Evolutionary conservation across 2,797 vertebrate genomes (phyloP).

Genomic region (Onychomys arenicola): DNA sequence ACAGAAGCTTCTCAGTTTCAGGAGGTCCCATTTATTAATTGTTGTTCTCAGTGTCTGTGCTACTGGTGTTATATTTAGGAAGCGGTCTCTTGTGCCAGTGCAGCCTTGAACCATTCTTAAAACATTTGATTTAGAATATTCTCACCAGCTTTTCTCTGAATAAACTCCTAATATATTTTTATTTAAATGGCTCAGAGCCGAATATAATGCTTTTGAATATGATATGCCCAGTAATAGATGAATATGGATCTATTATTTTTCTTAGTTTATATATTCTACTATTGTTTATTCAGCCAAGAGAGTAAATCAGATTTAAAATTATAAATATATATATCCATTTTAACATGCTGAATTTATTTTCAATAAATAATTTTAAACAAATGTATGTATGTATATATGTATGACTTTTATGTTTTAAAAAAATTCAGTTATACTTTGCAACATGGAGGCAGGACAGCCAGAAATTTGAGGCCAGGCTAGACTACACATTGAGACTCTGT

Average conservation of each 20-base stretch:
- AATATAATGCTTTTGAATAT: neutral
- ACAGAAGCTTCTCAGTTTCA: no score
- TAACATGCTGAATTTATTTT: constrained; percentile 58
- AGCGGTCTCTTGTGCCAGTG: no score
- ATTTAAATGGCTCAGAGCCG: constrained; percentile 11
- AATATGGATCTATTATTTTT: neutral
- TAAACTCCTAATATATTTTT: neutral
- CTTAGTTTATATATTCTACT: neutral
- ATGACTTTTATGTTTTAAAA: neutral
- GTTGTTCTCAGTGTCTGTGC: no score
- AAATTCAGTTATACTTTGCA: neutral
- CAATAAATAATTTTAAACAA: constrained; percentile 16
- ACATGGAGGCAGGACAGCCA: neutral
- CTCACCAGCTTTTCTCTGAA: constrained; percentile 27
- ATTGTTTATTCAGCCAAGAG: neutral
- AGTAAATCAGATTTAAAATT: constrained; percentile 51
- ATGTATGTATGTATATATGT: neutral
- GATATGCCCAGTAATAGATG: neutral
- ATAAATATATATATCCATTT: neutral
- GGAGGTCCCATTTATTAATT: no score
- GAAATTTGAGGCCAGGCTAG: neutral
- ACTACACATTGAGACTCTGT: neutral
- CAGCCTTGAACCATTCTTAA: neutral
- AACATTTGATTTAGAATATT: constrained; percentile 37
- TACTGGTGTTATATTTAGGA: no score